Percentiles rank a stretch among this genome's conserved stretches.
Evolutionary conservation across 2,113 vertebrate species (phyloP).

Genomic region (Pseudorectes ferrugineus): DNA sequence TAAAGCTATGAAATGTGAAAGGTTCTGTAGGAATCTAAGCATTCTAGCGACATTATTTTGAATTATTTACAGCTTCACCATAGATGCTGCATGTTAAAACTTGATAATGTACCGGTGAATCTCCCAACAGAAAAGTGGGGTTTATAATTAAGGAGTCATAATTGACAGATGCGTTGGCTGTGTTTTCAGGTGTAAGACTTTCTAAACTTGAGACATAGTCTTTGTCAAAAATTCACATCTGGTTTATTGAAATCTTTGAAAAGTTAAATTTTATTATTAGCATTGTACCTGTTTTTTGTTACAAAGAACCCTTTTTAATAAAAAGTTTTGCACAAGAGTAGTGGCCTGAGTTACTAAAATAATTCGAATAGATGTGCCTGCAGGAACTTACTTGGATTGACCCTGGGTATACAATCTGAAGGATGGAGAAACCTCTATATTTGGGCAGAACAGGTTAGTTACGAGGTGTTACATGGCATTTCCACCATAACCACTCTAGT

Average conservation of each 20-base stretch:
- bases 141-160: neutral
- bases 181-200: neutral
- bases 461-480: accelerated
- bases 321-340: conserved; percentile 15
- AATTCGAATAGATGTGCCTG: accelerated
- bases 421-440: neutral
- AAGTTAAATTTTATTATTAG: neutral
- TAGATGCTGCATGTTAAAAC: neutral
- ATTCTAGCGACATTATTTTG: neutral
- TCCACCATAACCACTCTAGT: accelerated
- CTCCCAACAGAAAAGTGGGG: neutral
- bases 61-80: neutral
- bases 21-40: neutral
- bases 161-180: neutral
- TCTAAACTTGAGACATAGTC: neutral
- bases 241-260: neutral
- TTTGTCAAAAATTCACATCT: neutral
- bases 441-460: neutral
- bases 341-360: neutral
- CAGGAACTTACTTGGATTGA: too few species aligned
- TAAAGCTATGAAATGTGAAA: neutral
- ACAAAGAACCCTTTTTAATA: conserved; percentile 50
- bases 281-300: neutral
- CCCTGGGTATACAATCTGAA: neutral
- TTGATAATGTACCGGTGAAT: neutral